Conservation (phyloP, 2,888 invertebrate species). For the Alloscopus bannaensis region DNA sequence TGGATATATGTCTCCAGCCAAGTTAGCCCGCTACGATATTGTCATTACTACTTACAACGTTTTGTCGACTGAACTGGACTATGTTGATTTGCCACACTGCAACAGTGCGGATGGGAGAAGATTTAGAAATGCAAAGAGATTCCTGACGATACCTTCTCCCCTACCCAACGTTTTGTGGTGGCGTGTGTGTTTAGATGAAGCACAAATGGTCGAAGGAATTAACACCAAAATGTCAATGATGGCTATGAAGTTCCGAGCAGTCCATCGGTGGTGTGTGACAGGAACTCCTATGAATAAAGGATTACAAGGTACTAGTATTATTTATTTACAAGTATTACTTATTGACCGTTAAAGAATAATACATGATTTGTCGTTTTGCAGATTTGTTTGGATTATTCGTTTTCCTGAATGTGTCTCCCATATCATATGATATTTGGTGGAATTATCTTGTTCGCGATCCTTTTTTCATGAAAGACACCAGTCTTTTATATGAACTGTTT, state of each 20-base stretch:
- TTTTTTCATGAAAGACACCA: conserved; percentile 76
- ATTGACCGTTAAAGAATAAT: no score
- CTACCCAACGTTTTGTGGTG: conserved; percentile 85
- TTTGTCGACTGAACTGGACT: conserved; percentile 80
- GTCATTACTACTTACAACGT: conserved; percentile 84
- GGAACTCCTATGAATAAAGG: conserved; percentile 82
- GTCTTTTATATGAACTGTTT: conserved; percentile 78
- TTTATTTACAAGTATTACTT: not conserved
- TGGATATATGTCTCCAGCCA: conserved; percentile 80
- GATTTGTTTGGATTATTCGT: conserved; percentile 80
- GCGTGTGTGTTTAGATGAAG: conserved; percentile 87
- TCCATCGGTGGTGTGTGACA: conserved; percentile 85
- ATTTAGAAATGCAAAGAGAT: conserved; percentile 80
- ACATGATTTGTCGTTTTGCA: no score
- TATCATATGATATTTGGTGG: conserved; percentile 78
- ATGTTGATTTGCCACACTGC: conserved; percentile 78
- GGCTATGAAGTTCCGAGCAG: conserved; percentile 79
- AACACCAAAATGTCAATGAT: conserved; percentile 75
- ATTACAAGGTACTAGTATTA: conserved; percentile 63
- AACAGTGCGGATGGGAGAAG: conserved; percentile 75
- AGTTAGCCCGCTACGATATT: conserved; percentile 82
- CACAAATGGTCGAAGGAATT: conserved; percentile 83
- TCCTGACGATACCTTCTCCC: conserved; percentile 81
- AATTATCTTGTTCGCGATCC: conserved; percentile 77
- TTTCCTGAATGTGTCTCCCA: conserved; percentile 80